Percentiles rank a stretch among this genome's conserved stretches.
Conservation (phyloP, 2,797 vertebrate genomes). For the Myiotriccus ornatus region DNA sequence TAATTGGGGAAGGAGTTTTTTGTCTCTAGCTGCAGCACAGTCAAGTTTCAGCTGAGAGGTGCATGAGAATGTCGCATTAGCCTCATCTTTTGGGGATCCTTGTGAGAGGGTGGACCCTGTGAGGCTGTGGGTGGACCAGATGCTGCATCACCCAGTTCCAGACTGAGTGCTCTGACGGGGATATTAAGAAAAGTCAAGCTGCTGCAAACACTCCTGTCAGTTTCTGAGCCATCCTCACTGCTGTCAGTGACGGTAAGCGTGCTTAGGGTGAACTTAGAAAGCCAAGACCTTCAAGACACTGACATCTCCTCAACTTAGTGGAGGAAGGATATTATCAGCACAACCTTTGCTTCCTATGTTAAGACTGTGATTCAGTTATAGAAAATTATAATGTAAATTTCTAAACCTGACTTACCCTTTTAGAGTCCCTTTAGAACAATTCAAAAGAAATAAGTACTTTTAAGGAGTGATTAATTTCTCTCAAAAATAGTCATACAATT, state of each 20-base stretch:
- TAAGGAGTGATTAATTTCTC: background rate
- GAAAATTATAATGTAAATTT: background rate
- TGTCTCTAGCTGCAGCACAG: background rate
- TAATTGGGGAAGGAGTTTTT: background rate
- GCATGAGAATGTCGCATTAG: accelerated
- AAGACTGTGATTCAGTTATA: background rate
- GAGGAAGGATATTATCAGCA: background rate
- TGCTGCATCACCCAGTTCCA: background rate
- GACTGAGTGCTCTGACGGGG: background rate
- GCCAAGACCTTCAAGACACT: background rate
- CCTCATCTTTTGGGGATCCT: background rate
- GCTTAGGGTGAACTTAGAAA: background rate
- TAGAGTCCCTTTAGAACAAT: background rate
- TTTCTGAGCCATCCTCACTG: background rate
- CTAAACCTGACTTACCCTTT: background rate
- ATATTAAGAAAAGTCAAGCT: background rate
- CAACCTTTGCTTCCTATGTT: background rate
- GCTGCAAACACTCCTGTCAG: background rate
- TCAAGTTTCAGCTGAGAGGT: accelerated
- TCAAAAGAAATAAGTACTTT: background rate
- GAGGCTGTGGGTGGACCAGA: background rate
- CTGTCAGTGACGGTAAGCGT: background rate
- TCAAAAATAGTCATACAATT: background rate
- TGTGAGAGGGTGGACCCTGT: background rate
- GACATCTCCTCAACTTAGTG: background rate